Evolutionary conservation across 1,140 invertebrate genomes (phyloP).

Genomic region (Pseudomyrmex cubaensis): DNA sequence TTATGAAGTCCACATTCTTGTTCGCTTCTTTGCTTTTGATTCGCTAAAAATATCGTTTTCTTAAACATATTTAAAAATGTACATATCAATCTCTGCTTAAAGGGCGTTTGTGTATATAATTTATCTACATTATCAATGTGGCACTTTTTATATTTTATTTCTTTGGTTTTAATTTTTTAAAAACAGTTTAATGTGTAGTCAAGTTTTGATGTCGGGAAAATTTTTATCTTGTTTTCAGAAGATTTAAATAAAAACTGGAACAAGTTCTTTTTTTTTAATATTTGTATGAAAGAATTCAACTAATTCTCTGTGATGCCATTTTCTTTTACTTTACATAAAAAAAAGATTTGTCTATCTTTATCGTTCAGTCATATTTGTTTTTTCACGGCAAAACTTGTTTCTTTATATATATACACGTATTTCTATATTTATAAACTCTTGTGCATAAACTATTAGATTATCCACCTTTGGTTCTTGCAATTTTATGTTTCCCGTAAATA

Average conservation of each 20-base stretch:
- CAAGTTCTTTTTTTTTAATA: not conserved
- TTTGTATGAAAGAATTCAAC: conserved; percentile 7
- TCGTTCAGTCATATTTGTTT: not conserved
- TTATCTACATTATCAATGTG: conserved; percentile 1
- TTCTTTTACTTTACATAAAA: conserved; percentile 26
- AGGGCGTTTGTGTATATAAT: not conserved
- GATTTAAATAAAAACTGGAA: not conserved
- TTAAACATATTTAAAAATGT: not conserved
- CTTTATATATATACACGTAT: conserved; percentile 54
- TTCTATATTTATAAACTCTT: conserved; percentile 53
- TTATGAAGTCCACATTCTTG: conserved; percentile 15
- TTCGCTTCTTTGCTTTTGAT: conserved; percentile 33
- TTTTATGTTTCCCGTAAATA: conserved; percentile 20
- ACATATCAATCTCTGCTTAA: not conserved
- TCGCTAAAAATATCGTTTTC: conserved; percentile 20
- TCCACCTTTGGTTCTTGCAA: conserved; percentile 18
- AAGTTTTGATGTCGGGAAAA: too few relatives aligned
- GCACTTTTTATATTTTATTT: conserved; percentile 26
- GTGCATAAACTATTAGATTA: conserved; percentile 18
- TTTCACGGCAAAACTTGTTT: conserved; percentile 37
- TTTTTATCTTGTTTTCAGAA: too few relatives aligned
- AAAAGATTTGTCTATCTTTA: conserved; percentile 7
- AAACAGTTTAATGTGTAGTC: too few relatives aligned
- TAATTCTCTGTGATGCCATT: conserved; percentile 44
- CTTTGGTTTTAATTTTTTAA: not conserved